Evolutionary conservation across 2,888 invertebrate species (phyloP), one percentile per base, ranked within the genome.

Genomic region (Andrena marginata): DNA sequence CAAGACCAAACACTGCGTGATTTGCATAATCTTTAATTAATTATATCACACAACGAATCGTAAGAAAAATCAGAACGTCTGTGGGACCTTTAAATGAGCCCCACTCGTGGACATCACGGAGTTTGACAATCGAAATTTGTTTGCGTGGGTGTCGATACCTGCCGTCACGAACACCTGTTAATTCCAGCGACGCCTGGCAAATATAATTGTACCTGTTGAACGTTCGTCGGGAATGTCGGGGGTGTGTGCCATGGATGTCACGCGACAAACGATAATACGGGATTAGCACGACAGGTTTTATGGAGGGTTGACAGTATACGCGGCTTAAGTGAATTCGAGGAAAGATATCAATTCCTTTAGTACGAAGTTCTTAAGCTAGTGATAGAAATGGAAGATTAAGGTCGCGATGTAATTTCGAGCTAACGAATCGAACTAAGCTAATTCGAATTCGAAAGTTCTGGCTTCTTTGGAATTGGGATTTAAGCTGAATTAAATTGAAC

Each of bases 201-300:
- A 65, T n/a, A 16, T 59, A 49, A 65, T 65, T 5, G 23, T 49
- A 59, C 51, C 59, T 65, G 63, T 72, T 59, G 42, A 64, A 48
- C 20, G 26, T 16, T 8, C 5, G 10, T 7, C 13, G 8, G 23
- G 54, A 48, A 72, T 10, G 33, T 2, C 8, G 33, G 8, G 2
- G 8, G 13, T 48, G n/a, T 56, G 26, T 56, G 33, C 5, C 23
- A 23, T 16, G 54, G 5, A 23, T 4, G 10, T 5, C n/a, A 31
- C 23, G 23, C 13, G 63, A 56, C 35, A 7, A 20, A 20, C 2
- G 23, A 10, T 16, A n/a, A 75, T 69, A 49, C 16, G 26, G 10
- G 10, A 59, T 60, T 48, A 13, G 8, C 20, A n/a, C 16, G n/a
- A 13, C 1, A 26, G 20, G 48, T 35, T 35, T 35, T 6, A 63